Base-by-base conservation (phyloP, 2,113 vertebrate species). In the Odontophorus gujanensis region DNA sequence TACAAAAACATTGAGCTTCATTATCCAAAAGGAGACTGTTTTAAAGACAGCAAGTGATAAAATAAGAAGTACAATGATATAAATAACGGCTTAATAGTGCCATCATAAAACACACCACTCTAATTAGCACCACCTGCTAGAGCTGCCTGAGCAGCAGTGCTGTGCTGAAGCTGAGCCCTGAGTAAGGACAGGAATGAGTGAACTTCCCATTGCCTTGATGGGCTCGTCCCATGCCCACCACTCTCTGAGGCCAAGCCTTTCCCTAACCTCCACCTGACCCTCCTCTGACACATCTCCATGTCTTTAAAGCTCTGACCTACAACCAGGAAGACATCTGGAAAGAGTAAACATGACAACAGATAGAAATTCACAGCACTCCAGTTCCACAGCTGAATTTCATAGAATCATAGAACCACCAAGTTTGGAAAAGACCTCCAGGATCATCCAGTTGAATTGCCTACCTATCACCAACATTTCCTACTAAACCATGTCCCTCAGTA, bases 121-220 rank as follows among this genome's bases (percentile, higher is more conserved):
- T 83, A 66, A 66, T 91, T 32, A 89, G 57, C 63, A 36, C 20
- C 38, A 11, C 11, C 9, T 13, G 34, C 81, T 68, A 19, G 57
- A 9, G 32, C 67, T 45, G 36, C 40, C 58, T 15, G 40, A 75
- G 48, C 32, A 45, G 58, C 26, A n/a, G 38, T 4, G 28, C 43
- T 8, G 7, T 26, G 2, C 34, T 38, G 38, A 22, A 30, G 30
- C 16, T 1, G 55, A 16, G 18, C 4, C 7, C 30, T 0, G 1
- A 50, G 38, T 3, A 2, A 50, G 40, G 12, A 18, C 21, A 26
- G 22, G 1, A 26, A 30, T 1, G 8, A 30, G 24, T 0, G 1
- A 19, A 28, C 28, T 57, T 26, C 53, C 53, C 25, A 28, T 13
- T 28, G 26, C 51, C 26, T 14, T 15, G 8, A 25, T 53, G 51